Evolutionary conservation across 2,888 invertebrate species (phyloP).

Genomic region (Drosophila ustulata): DNA sequence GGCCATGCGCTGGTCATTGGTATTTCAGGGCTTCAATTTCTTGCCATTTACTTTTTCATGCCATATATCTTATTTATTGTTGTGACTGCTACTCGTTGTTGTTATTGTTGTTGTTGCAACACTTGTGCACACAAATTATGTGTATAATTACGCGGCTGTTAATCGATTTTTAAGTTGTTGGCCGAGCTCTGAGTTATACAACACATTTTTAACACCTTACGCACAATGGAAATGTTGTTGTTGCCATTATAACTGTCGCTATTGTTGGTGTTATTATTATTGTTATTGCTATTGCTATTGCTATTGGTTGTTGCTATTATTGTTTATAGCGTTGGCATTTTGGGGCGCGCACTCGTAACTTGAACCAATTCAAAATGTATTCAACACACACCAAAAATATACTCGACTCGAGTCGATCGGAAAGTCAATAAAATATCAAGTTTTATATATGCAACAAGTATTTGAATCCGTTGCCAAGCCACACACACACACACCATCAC

Average conservation of each 20-base stretch:
- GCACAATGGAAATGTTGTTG: constrained; percentile 58
- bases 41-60: constrained; percentile 68
- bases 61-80: constrained; percentile 15
- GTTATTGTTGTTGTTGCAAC: constrained; percentile 65
- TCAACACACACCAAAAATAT: constrained; percentile 35
- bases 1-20: constrained; percentile 61
- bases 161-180: constrained; percentile 77
- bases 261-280: constrained; percentile 22
- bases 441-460: constrained; percentile 59
- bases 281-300: constrained; percentile 19
- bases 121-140: constrained; percentile 69
- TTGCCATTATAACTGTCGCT: constrained; percentile 11
- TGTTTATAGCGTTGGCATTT: constrained; percentile 61
- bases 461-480: constrained; percentile 48
- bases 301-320: constrained; percentile 29
- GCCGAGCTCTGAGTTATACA: constrained; percentile 47
- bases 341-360: constrained; percentile 51
- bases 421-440: constrained; percentile 78
- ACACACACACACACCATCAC: constrained; percentile 17
- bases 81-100: constrained; percentile 38
- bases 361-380: constrained; percentile 59
- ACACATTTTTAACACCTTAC: constrained; percentile 74
- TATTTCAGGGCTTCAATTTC: constrained; percentile 52
- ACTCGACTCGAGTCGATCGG: constrained; percentile 48
- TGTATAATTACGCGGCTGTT: constrained; percentile 71